Evolutionary conservation across 2,888 invertebrate genomes (phyloP), one percentile per base, ranked within the genome.

Genomic region (Himalopsyche kuldschensis): DNA sequence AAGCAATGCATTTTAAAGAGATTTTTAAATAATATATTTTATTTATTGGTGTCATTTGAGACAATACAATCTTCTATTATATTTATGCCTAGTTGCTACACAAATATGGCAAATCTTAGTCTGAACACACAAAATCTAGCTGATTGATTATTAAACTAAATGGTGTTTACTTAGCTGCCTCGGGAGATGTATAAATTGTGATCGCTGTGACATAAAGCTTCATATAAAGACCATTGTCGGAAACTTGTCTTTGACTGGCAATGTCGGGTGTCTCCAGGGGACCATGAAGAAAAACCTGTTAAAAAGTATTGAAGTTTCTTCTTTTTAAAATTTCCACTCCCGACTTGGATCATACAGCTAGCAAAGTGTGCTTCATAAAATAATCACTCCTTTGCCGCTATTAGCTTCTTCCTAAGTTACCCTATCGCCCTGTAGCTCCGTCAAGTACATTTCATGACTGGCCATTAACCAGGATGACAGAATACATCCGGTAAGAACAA

Each of bases 251-350:
- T 87, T 93, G 93, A 8, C 93, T 93, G 0, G 94, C 92, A 76
- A 94, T 92, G 87, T 95, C 95, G 0, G 95, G 94, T 0, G 94
- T 92, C 89, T 95, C 95, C 32, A 92, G 90, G 0, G 95, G 93
- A 0, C 94, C 94, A 87, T 95, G 95, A 75, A 95, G 88, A 87
- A 92, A 94, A 0, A 93, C 91, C 94, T 94, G 84, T 79, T 63
- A 11, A 15, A 41, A 41, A 15, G 41, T 41, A 41, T 41, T 15
- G 41, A 3, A n/a, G 15, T 41, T 15, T 41, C 4, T 41, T n/a
- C 6, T 20, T n/a, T n/a, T n/a, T n/a, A n/a, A n/a, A n/a, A n/a
- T n/a, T n/a, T n/a, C n/a, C n/a, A n/a, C n/a, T n/a, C n/a, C n/a
- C n/a, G n/a, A n/a, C n/a, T n/a, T n/a, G n/a, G n/a, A n/a, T n/a